phyloP scores from a whole-genome alignment of 2,888 invertebrate species.

The Calameuta pallipes region DNA sequence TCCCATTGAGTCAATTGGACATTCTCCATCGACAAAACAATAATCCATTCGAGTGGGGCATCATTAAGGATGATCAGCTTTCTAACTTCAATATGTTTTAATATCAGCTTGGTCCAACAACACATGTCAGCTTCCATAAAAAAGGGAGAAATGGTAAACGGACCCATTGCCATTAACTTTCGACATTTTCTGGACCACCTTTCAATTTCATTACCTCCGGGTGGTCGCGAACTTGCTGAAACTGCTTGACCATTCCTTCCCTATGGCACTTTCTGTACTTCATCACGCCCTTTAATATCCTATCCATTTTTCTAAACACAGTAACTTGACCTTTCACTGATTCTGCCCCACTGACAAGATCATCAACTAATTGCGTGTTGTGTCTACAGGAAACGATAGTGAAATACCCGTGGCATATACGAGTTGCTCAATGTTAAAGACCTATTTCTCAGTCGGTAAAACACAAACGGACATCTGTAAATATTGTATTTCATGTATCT shows the following conservation, averaged over 20 bases:
- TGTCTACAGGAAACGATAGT: background rate
- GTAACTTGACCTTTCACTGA: background rate
- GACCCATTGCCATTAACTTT: background rate
- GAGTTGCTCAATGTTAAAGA: background rate
- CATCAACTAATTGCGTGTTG: background rate
- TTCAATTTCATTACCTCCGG: slow-evolving; percentile 74
- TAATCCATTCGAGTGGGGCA: background rate
- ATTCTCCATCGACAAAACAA: background rate
- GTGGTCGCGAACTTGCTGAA: slow-evolving; percentile 88
- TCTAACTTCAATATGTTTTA: background rate
- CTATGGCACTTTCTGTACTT: slow-evolving; percentile 85
- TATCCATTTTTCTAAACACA: slow-evolving; percentile 74
- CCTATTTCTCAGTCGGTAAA: background rate
- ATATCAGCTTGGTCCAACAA: background rate
- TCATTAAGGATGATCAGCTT: background rate
- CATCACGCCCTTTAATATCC: slow-evolving; percentile 90
- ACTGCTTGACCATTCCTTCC: slow-evolving; percentile 91
- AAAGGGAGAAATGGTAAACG: background rate
- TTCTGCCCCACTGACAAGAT: background rate
- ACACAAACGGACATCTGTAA: background rate
- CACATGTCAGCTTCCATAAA: slow-evolving; percentile 6
- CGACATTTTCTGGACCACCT: background rate
- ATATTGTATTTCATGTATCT: background rate
- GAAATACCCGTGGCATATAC: background rate
- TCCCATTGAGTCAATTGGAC: background rate